Conservation (phyloP, 1,140 invertebrate genomes). For the Euborellia annulipes region DNA sequence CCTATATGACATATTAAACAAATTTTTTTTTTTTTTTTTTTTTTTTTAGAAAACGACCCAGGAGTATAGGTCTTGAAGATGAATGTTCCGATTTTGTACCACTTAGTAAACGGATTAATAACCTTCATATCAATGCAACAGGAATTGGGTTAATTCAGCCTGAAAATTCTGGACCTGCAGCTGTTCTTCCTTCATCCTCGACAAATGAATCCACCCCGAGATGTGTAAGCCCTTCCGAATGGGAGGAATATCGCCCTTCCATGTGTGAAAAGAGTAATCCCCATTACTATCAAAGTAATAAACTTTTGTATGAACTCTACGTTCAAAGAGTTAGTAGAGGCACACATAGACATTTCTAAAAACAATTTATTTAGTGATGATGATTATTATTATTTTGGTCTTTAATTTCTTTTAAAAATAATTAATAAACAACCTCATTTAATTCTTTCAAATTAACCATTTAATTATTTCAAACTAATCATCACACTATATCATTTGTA, state of each 20-base stretch:
- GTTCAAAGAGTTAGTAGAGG: constrained; percentile 35
- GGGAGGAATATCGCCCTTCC: constrained; percentile 32
- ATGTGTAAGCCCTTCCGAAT: too few relatives aligned
- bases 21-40: too few relatives aligned
- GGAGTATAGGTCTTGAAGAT: constrained; percentile 35
- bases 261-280: constrained; percentile 38
- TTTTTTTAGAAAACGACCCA: constrained; percentile 40
- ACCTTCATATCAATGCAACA: constrained; percentile 49
- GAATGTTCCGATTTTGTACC: constrained; percentile 58
- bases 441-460: too few relatives aligned
- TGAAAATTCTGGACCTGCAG: neutral
- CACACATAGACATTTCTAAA: constrained; percentile 3
- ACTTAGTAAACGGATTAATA: constrained; percentile 59
- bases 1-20: too few relatives aligned
- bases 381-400: too few relatives aligned
- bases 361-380: too few relatives aligned
- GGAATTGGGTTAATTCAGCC: neutral
- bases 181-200: too few relatives aligned
- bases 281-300: constrained; percentile 45
- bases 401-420: too few relatives aligned
- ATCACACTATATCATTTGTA: too few relatives aligned
- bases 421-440: too few relatives aligned
- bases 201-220: too few relatives aligned
- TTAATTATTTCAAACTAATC: too few relatives aligned
- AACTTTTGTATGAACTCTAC: constrained; percentile 40